Evolutionary conservation across 2,888 invertebrate genomes (phyloP).

Genomic region (Hypolimnas misippus): DNA sequence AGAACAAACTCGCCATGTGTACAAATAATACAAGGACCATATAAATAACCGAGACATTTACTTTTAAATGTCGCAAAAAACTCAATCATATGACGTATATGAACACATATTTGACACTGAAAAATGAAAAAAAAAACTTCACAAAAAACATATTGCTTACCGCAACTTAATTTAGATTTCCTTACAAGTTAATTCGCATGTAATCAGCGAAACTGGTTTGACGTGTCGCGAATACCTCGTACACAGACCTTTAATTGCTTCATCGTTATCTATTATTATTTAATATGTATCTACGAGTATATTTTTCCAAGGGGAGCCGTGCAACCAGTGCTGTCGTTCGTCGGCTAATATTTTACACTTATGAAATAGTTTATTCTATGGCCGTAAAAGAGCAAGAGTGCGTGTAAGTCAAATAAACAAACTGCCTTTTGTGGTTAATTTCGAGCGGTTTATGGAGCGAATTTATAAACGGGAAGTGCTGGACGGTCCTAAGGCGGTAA

Average conservation of each 20-base stretch:
- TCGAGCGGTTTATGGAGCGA: slow-evolving; percentile 35
- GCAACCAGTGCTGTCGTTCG: neutral
- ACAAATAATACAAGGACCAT: slow-evolving; percentile 15
- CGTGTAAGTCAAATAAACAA: slow-evolving; percentile 28
- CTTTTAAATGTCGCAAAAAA: slow-evolving; percentile 5
- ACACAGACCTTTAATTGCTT: slow-evolving; percentile 1
- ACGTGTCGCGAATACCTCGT: slow-evolving; percentile 12
- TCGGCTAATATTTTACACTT: slow-evolving; percentile 4
- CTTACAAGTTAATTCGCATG: slow-evolving; percentile 4
- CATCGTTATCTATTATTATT: slow-evolving; percentile 8
- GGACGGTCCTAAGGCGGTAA: slow-evolving; percentile 19
- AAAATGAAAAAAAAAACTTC: neutral
- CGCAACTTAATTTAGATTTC: neutral
- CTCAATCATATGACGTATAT: neutral
- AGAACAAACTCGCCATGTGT: slow-evolving; percentile 25
- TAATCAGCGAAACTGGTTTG: slow-evolving; percentile 30
- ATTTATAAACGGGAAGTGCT: slow-evolving; percentile 39
- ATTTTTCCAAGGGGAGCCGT: neutral
- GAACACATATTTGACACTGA: neutral
- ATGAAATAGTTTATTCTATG: neutral
- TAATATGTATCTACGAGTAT: slow-evolving; percentile 8
- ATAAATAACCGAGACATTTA: slow-evolving; percentile 1
- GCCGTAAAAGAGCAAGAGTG: slow-evolving; percentile 27
- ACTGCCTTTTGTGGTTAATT: slow-evolving; percentile 38
- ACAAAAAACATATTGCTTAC: neutral